These are phyloP conservation scores for Hyaena hyaena DNA, from an alignment of 2,113 vertebrate genomes.

Conservation along the genomic window DNA sequence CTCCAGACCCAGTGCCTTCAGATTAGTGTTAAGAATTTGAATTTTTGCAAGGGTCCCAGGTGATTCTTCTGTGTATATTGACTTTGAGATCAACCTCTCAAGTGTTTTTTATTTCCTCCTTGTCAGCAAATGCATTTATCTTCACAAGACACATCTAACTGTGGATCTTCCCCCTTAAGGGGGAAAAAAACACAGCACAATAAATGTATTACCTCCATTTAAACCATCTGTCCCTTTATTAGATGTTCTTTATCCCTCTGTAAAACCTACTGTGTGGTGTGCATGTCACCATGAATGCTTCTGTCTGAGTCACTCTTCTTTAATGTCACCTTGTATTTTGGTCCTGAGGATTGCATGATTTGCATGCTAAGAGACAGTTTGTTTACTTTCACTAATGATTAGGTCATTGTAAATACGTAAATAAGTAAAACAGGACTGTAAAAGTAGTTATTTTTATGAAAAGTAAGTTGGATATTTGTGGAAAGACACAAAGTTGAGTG, in stretches of 20 bases:
- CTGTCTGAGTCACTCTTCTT: not conserved
- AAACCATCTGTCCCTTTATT: not conserved
- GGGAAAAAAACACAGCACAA: not conserved
- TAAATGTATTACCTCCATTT: not conserved
- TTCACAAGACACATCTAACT: not conserved
- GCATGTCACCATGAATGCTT: not conserved
- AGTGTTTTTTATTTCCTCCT: not conserved
- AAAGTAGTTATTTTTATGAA: not conserved
- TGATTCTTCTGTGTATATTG: not conserved
- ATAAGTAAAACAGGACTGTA: not conserved
- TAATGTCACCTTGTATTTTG: not conserved
- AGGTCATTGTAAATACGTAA: not conserved
- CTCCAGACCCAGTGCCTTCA: not conserved
- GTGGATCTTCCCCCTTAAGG: not conserved
- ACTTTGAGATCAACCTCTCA: not conserved
- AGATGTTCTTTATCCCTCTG: not conserved
- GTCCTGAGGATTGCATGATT: not conserved
- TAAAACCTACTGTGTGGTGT: not conserved
- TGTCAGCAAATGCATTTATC: not conserved
- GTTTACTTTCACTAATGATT: not conserved
- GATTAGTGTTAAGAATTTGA: not conserved
- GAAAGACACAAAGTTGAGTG: not conserved
- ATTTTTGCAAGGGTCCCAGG: not conserved
- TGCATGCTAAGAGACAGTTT: not conserved
- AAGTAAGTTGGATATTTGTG: not conserved